Conservation (phyloP, 1,140 invertebrate species). For the Drosophila repleta region DNA sequence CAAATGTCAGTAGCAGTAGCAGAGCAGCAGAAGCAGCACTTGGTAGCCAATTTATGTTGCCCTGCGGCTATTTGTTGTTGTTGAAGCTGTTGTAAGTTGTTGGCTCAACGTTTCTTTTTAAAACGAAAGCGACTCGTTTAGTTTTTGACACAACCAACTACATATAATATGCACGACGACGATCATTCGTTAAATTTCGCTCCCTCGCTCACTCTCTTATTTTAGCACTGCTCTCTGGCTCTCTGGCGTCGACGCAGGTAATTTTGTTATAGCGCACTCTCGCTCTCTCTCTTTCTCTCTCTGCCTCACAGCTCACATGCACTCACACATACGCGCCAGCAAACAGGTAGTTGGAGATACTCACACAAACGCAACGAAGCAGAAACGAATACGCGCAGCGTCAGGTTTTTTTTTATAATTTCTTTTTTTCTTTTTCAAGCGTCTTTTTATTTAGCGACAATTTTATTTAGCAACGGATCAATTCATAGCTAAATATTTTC, state of each 20-base stretch:
- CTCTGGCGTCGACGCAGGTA: constrained; percentile 55
- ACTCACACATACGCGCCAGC: constrained; percentile 41
- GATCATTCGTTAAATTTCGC: constrained; percentile 38
- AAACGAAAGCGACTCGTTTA: constrained; percentile 77
- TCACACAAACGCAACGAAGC: constrained; percentile 60
- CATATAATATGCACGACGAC: constrained; percentile 6
- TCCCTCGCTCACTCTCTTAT: constrained; percentile 16
- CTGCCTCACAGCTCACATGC: constrained; percentile 16
- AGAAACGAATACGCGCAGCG: constrained; percentile 59
- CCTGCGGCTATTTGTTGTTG: constrained; percentile 36
- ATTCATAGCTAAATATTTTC: not conserved
- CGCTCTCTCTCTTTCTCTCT: constrained; percentile 27
- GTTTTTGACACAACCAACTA: constrained; percentile 60
- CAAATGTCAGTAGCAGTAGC: constrained; percentile 29
- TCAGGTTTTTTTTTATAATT: constrained; percentile 67
- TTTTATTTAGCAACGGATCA: constrained; percentile 12
- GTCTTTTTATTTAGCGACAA: constrained; percentile 5
- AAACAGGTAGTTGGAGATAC: constrained; percentile 74
- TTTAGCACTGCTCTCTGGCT: too few relatives aligned
- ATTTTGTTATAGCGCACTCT: constrained; percentile 27
- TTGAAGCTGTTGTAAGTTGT: constrained; percentile 21
- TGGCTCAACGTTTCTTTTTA: constrained; percentile 56
- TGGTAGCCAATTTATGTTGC: constrained; percentile 58
- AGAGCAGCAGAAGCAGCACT: not conserved
- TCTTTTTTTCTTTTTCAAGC: constrained; percentile 24